Conservation (phyloP, 37 sponge, comb jelly and placozoan genomes). For the Geodia barretti region DNA sequence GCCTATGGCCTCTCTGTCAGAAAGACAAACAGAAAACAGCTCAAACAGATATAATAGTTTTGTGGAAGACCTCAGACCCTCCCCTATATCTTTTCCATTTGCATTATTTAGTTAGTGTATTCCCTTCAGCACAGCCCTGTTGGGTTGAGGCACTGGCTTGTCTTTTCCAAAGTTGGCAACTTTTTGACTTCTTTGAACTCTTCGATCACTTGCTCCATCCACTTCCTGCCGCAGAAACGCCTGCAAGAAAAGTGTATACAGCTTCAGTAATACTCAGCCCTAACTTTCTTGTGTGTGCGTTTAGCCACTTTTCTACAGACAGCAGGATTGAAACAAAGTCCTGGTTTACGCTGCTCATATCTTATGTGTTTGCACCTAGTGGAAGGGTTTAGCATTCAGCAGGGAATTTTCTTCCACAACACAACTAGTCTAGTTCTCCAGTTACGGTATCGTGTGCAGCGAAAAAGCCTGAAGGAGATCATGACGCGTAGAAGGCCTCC, state of each 20-base stretch:
- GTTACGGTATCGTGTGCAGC: too few species aligned
- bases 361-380: too few species aligned
- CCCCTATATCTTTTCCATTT: background rate
- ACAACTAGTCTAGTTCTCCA: too few species aligned
- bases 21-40: background rate
- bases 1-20: conserved; percentile 30
- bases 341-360: too few species aligned
- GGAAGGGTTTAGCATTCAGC: too few species aligned
- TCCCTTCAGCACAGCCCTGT: conserved; percentile 40
- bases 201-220: conserved; percentile 41
- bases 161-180: conserved; percentile 36
- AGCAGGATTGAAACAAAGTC: too few species aligned
- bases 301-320: too few species aligned
- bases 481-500: conserved; percentile 3
- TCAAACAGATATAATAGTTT: too few species aligned
- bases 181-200: conserved; percentile 30
- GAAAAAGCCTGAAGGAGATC: conserved; percentile 29
- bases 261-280: background rate
- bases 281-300: too few species aligned
- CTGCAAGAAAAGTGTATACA: background rate
- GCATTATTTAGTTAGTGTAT: background rate
- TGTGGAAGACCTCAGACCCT: too few species aligned
- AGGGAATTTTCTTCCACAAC: too few species aligned
- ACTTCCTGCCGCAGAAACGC: conserved; percentile 28
- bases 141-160: background rate